Conservation (phyloP, 2,797 vertebrate species). For the Brachyalestes nurse region DNA sequence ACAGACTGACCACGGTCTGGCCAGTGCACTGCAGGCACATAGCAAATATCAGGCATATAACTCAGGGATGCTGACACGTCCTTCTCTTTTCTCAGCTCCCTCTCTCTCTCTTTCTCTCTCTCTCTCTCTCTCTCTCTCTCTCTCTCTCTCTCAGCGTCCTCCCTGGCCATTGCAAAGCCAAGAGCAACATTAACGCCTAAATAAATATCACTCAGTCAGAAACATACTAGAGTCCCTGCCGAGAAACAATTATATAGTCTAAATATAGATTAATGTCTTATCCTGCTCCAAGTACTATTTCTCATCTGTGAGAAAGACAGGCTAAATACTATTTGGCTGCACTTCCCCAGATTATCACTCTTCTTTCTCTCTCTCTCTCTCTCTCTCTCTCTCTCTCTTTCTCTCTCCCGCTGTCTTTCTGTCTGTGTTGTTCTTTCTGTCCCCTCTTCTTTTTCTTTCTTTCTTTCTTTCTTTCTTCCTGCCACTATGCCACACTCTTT, state of each 20-base stretch:
- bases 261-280: background rate
- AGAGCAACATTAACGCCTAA: constrained; percentile 9
- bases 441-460: background rate
- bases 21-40: constrained; percentile 9
- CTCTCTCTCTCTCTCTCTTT: background rate
- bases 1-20: constrained; percentile 16
- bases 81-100: background rate
- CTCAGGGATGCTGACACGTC: background rate
- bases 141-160: background rate
- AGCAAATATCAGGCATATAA: background rate
- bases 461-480: background rate
- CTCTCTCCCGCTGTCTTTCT: background rate
- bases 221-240: background rate
- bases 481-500: too few species aligned
- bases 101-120: background rate
- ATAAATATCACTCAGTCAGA: constrained; percentile 1
- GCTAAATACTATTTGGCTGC: background rate
- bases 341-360: background rate
- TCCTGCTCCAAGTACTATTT: background rate
- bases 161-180: background rate
- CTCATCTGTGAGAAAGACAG: background rate
- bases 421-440: background rate
- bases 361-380: background rate
- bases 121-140: background rate
- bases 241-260: constrained; percentile 12